Evolutionary conservation across 2,888 invertebrate genomes (phyloP), one percentile per base, ranked within the genome.

Genomic region (Physocephala rufipes): DNA sequence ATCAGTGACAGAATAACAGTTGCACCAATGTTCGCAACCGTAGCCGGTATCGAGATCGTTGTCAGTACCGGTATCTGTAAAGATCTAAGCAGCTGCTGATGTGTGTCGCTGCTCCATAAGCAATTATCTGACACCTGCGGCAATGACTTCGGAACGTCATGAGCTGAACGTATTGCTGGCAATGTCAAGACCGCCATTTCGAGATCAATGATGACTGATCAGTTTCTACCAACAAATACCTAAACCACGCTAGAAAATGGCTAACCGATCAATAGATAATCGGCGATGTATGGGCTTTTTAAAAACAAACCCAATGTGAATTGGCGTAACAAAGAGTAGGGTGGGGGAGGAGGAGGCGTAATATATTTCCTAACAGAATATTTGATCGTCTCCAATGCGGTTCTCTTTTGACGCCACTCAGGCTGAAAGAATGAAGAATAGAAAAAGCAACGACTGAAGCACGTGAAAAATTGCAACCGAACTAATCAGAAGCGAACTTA

Each of bases 61-160:
- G n/a, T 19, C n/a, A 13, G 49, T 49, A 49, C 13, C 49, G 13
- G 19, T 2, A 13, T 49, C 19, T 49, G n/a, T 49, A 28, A 26
- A 5, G 58, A 26, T 28, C 15, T 3, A 12, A 65, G 21, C 53
- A 49, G 62, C 62, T 28, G 58, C n/a, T 2, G 2, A 5, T 49
- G 49, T 13, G n/a, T 49, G 49, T 13, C 68, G 36, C 26, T 67
- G 55, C 43, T 67, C 45, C 61, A 28, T 58, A 24, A 53, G 36
- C 66, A 65, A 43, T 47, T 13, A 47, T 51, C 64, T 9, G 59
- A 43, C 58, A 67, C 47, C 59, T 49, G 59, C 45, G 16, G 61
- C 74, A 73, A 69, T 74, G 74, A 74, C 75, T 73, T 73, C 75
- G 75, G 73, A 74, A 71, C 75, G 74, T 74, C 76, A 36, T 4